These are phyloP conservation scores for Australoheros scitulus DNA, from an alignment of 2,113 vertebrate genomes.

Conservation along the genomic window DNA sequence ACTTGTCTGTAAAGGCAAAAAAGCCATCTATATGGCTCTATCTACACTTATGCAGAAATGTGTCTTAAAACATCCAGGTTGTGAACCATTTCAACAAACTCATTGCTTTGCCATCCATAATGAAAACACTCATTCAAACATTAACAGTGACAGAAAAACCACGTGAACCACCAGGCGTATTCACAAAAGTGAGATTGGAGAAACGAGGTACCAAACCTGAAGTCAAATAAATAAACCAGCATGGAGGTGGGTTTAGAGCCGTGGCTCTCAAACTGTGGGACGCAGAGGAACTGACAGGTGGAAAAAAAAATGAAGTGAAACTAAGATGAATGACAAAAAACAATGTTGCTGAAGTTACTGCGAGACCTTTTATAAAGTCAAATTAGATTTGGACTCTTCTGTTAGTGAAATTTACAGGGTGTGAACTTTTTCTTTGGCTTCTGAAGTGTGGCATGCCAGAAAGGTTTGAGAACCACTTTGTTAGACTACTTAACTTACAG, in stretches of 20 bases:
- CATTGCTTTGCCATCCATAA: background rate
- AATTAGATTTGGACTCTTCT: background rate
- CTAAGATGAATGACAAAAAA: background rate
- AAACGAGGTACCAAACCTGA: background rate
- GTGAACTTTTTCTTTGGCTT: background rate
- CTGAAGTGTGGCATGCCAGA: background rate
- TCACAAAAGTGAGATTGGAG: background rate
- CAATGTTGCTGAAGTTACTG: background rate
- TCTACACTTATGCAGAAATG: background rate
- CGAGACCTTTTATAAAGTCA: too few relatives aligned
- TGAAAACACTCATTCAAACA: background rate
- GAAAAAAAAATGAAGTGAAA: background rate
- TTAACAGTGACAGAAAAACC: background rate
- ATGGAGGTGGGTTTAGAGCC: background rate
- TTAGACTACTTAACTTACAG: too few relatives aligned
- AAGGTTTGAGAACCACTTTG: too few relatives aligned
- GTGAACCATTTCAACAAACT: background rate
- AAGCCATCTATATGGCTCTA: background rate
- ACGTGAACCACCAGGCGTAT: constrained; percentile 1
- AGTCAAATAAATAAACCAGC: background rate
- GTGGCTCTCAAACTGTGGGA: background rate
- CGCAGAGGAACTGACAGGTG: background rate
- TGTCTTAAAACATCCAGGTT: background rate
- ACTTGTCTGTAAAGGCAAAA: background rate
- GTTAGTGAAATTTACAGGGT: background rate